A percentile compares a stretch with the other conserved stretches of the same genome.
Evolutionary conservation across 2,888 invertebrate genomes (phyloP).

Genomic region (Nysson spinosus): DNA sequence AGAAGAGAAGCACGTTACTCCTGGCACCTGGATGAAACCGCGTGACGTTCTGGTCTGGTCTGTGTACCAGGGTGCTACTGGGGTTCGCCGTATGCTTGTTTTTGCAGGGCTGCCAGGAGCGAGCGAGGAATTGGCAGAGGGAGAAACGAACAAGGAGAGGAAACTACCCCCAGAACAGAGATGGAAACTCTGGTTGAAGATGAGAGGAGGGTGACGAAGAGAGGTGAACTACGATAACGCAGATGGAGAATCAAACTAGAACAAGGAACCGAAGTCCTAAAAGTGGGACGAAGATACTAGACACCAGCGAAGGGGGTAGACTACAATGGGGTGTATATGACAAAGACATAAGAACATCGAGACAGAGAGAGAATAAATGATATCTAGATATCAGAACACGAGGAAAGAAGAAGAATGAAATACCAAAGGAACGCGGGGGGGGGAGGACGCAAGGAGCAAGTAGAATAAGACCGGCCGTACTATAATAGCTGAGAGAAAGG

Average conservation of each 20-base stretch:
- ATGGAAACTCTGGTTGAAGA: constrained; percentile 14
- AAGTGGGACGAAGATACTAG: too few species aligned
- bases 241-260: too few species aligned
- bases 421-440: constrained; percentile 20
- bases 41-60: constrained; percentile 60
- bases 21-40: constrained; percentile 43
- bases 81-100: constrained; percentile 66
- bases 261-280: too few species aligned
- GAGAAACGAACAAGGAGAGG: too few species aligned
- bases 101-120: constrained; percentile 58
- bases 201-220: constrained; percentile 10
- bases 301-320: too few species aligned
- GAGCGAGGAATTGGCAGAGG: constrained; percentile 25
- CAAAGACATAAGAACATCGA: too few species aligned
- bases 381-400: too few species aligned
- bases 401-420: too few species aligned
- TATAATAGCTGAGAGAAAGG: not conserved
- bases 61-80: constrained; percentile 67
- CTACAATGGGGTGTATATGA: too few species aligned
- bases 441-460: constrained; percentile 12
- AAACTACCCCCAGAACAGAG: constrained; percentile 2
- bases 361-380: not conserved
- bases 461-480: too few species aligned
- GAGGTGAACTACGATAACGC: too few species aligned
- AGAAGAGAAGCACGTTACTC: constrained; percentile 51